Percentiles rank a stretch among this genome's conserved stretches.
phyloP scores from a whole-genome alignment of 1,140 invertebrate species.

The Drosophila pachea region DNA sequence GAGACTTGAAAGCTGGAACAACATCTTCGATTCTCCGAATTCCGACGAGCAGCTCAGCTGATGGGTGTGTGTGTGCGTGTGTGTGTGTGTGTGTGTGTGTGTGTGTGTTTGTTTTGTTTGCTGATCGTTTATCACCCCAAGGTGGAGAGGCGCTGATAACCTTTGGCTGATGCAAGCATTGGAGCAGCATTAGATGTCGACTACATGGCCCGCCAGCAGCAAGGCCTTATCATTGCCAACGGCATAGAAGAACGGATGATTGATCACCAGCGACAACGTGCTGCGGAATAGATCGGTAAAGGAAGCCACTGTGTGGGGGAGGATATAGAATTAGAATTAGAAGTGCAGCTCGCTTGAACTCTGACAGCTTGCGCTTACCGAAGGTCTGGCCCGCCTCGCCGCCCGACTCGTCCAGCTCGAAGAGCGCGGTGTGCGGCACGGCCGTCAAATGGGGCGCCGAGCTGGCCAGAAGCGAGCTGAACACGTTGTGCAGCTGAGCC shows the following conservation, averaged over 20 bases:
- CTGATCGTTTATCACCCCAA: constrained; percentile 64
- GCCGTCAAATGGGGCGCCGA: constrained; percentile 59
- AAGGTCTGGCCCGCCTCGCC: constrained; percentile 41
- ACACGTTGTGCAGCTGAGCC: constrained; percentile 47
- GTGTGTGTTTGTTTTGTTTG: constrained; percentile 42
- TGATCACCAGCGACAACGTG: constrained; percentile 61
- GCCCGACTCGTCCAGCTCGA: constrained; percentile 51
- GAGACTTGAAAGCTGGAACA: constrained; percentile 33
- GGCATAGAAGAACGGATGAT: constrained; percentile 71
- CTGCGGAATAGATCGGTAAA: constrained; percentile 62
- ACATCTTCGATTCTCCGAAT: constrained; percentile 20
- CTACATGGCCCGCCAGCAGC: constrained; percentile 64
- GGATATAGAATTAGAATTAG: neutral
- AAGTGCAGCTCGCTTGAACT: constrained; percentile 8
- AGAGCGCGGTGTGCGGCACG: constrained; percentile 43
- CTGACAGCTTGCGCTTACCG: constrained; percentile 32
- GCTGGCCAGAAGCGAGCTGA: constrained; percentile 52
- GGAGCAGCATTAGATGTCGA: constrained; percentile 46
- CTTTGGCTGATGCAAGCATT: constrained; percentile 19
- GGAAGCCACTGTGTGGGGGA: constrained; percentile 25
- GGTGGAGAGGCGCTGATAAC: constrained; percentile 47
- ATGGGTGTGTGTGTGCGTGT: neutral
- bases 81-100: neutral
- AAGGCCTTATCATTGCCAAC: constrained; percentile 53
- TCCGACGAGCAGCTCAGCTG: constrained; percentile 17